phyloP scores from a whole-genome alignment of 2,113 vertebrate genomes.

The Zosterops lateralis region DNA sequence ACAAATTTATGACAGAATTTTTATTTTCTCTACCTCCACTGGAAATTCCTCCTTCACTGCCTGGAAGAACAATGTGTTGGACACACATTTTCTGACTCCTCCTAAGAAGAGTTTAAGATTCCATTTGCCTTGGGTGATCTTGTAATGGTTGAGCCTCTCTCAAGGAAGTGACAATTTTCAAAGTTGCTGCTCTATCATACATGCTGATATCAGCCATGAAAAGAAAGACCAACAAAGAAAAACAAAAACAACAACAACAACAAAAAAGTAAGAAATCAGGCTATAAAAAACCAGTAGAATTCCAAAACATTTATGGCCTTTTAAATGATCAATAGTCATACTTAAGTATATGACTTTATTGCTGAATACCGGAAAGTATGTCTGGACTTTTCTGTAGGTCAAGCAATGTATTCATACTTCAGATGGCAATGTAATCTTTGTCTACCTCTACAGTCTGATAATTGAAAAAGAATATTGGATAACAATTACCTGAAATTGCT shows the following conservation, averaged over 20 bases:
- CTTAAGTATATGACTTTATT: not conserved
- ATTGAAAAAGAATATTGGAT: not conserved
- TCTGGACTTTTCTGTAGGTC: not conserved
- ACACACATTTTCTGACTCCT: not conserved
- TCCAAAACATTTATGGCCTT: not conserved
- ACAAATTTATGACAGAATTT: not conserved
- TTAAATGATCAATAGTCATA: not conserved
- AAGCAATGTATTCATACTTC: not conserved
- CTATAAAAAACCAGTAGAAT: not conserved
- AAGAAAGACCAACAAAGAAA: not conserved
- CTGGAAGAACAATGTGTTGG: not conserved
- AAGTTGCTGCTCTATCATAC: not conserved
- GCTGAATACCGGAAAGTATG: not conserved
- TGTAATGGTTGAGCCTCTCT: not conserved
- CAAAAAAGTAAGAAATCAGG: not conserved
- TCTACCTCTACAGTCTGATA: not conserved
- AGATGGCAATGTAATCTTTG: not conserved
- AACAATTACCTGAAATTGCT: not conserved
- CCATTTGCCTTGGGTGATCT: not conserved
- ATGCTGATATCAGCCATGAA: rapidly evolving
- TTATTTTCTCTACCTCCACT: not conserved
- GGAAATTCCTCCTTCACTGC: not conserved
- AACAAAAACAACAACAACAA: no score
- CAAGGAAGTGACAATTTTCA: not conserved
- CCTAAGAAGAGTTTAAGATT: not conserved